Evolutionary conservation across 2,797 vertebrate species (phyloP), one percentile per base, ranked within the genome.

Genomic region (Distichodus sexfasciatus): DNA sequence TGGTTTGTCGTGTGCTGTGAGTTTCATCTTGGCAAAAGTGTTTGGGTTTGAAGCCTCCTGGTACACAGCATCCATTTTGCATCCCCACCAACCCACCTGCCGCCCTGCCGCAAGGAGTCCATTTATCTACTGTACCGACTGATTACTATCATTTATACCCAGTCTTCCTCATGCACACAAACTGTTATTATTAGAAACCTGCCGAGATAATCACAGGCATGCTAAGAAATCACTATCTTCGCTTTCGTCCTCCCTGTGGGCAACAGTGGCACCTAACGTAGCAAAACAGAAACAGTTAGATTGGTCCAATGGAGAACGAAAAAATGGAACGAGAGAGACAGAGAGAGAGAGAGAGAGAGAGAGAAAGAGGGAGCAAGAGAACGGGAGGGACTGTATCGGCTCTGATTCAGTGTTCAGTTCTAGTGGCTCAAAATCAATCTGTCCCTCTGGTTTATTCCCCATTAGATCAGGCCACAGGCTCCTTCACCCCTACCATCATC

Each of bases 71-170:
- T 69, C 59, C 44, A 54, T 65, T 29, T 21, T 43, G 47, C 57
- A 66, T 75, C 62, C n/a, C 33, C 50, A 69, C 40, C 74, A 63
- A 14, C 48, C 26, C 57, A 60, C 66, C 50, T 43, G 51, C 36
- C 61, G 38, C 24, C 33, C 28, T 53, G 50, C 69, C 8, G 69
- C 44, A 38, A 59, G 69, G 51, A 50, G 50, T 66, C 54, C 54
- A 59, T 77, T 73, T 69, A 66, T 75, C 70, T 71, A 72, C 69
- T 74, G 72, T 67, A 75, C 44, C 47, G 48, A 15, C 36, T 79
- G 74, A 83, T 83, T 81, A 75, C 72, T 70, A 72, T 81, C 46
- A 78, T 81, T 72, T 75, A 54, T 54, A 71, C 46, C 26, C 23
- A 36, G 24, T 36, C 71, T 19, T 58, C 29, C 44, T 55, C 61